Conservation (phyloP, 2,888 invertebrate species). For the Cremastobaeus sp. region DNA sequence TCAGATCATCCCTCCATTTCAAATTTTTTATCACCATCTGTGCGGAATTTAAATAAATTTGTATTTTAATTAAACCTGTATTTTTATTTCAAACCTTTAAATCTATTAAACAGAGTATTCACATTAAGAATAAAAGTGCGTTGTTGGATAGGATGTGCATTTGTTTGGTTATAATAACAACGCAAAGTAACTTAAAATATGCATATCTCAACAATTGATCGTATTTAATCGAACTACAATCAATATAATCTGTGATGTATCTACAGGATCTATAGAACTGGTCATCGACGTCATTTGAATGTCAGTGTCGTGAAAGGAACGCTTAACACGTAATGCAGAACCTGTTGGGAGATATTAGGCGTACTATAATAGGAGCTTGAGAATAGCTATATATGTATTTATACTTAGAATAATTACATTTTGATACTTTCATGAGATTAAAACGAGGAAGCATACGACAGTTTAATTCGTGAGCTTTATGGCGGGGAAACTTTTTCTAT, state of each 20-base stretch:
- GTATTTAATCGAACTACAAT: slow-evolving; percentile 25
- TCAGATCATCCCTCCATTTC: slow-evolving; percentile 44
- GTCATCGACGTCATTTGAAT: slow-evolving; percentile 44
- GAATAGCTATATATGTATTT: not conserved
- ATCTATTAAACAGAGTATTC: too few species aligned
- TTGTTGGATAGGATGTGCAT: too few species aligned
- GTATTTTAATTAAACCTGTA: slow-evolving; percentile 45
- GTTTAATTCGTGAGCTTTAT: slow-evolving; percentile 34
- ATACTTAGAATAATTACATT: slow-evolving; percentile 18
- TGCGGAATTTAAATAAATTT: slow-evolving; percentile 60
- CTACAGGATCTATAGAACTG: slow-evolving; percentile 14
- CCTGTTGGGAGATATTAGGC: too few species aligned
- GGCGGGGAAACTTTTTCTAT: slow-evolving; percentile 21
- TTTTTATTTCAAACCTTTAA: slow-evolving; percentile 15
- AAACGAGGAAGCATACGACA: slow-evolving; percentile 18
- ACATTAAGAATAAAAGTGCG: too few species aligned
- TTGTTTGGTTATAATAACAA: slow-evolving; percentile 18
- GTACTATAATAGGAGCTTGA: not conserved
- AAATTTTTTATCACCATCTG: slow-evolving; percentile 43
- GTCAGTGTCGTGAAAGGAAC: slow-evolving; percentile 41
- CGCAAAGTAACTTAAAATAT: slow-evolving; percentile 14
- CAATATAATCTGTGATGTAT: slow-evolving; percentile 28
- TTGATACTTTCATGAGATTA: slow-evolving; percentile 32
- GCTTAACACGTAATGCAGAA: slow-evolving; percentile 8
- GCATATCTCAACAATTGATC: slow-evolving; percentile 31